These are phyloP conservation scores for Sinonovacula constricta DNA, from an alignment of 1,140 invertebrate genomes.

Conservation along the genomic window DNA sequence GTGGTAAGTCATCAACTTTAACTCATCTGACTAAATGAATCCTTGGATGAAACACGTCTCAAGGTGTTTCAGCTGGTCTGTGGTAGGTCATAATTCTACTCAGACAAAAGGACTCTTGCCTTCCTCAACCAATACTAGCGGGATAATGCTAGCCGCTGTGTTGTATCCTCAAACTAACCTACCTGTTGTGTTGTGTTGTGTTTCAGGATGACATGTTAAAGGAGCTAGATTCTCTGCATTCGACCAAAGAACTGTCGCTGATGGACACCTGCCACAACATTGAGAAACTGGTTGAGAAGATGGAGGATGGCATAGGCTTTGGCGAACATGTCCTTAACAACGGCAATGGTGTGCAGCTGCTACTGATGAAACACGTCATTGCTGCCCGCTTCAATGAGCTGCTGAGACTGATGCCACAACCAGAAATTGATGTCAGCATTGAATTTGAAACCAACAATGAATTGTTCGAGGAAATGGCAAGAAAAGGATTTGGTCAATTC, in stretches of 20 bases:
- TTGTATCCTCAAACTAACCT: too few relatives aligned
- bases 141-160: too few relatives aligned
- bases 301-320: conserved; percentile 92
- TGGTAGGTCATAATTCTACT: too few relatives aligned
- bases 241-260: conserved; percentile 89
- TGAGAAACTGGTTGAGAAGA: conserved; percentile 88
- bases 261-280: conserved; percentile 91
- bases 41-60: too few relatives aligned
- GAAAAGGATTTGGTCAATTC: conserved; percentile 79
- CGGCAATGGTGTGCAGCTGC: conserved; percentile 90
- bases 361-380: conserved; percentile 88
- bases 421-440: conserved; percentile 87
- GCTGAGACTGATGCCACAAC: conserved; percentile 88
- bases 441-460: conserved; percentile 90
- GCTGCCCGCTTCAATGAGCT: conserved; percentile 86
- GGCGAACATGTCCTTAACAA: conserved; percentile 87
- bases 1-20: too few relatives aligned
- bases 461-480: conserved; percentile 85
- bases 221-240: conserved; percentile 89
- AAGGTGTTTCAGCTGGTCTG: too few relatives aligned
- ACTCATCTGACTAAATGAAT: too few relatives aligned
- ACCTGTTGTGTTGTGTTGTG: too few relatives aligned
- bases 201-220: conserved; percentile 85
- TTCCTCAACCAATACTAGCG: too few relatives aligned
- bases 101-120: too few relatives aligned